Conservation (phyloP, 30 jellyfish, hydroid and myxozoan genomes). For the Mastigias papua region DNA sequence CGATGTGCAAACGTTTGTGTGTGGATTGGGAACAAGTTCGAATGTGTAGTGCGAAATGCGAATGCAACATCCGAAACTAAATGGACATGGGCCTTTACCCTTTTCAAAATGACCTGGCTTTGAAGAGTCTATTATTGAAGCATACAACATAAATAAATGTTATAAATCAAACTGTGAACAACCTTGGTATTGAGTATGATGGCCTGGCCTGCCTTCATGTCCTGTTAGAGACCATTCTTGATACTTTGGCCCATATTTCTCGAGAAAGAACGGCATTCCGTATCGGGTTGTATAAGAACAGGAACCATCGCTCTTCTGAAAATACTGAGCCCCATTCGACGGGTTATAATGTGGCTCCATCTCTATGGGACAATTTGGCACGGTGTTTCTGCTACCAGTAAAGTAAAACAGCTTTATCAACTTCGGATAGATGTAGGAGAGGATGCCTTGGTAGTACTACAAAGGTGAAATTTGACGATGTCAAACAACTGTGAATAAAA, state of each 20-base stretch:
- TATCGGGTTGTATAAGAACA: constrained; percentile 79
- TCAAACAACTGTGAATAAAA: too few species aligned
- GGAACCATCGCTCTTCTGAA: constrained; percentile 76
- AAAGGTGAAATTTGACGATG: constrained; percentile 9
- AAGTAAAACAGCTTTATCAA: constrained; percentile 67
- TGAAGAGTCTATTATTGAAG: too few species aligned
- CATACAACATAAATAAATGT: too few species aligned
- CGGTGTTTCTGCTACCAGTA: constrained; percentile 91
- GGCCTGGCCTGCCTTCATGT: constrained; percentile 99
- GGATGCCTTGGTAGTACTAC: constrained; percentile 70
- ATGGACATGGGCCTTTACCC: too few species aligned
- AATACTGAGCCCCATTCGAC: constrained; percentile 90
- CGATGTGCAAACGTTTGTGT: too few species aligned
- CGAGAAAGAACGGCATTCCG: constrained; percentile 94
- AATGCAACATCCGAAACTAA: too few species aligned
- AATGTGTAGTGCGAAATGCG: too few species aligned
- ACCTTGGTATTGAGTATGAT: constrained; percentile 91
- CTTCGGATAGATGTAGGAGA: constrained; percentile 82
- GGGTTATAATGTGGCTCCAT: constrained; percentile 96
- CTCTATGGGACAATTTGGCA: constrained; percentile 94
- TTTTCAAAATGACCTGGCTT: too few species aligned
- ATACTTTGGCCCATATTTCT: constrained; percentile 94
- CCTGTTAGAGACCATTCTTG: constrained; percentile 99
- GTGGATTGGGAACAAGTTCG: too few species aligned
- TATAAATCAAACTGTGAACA: not conserved